These are phyloP conservation scores for Prionailurus viverrinus DNA, from an alignment of 2,113 vertebrate species.

Conservation along the genomic window DNA sequence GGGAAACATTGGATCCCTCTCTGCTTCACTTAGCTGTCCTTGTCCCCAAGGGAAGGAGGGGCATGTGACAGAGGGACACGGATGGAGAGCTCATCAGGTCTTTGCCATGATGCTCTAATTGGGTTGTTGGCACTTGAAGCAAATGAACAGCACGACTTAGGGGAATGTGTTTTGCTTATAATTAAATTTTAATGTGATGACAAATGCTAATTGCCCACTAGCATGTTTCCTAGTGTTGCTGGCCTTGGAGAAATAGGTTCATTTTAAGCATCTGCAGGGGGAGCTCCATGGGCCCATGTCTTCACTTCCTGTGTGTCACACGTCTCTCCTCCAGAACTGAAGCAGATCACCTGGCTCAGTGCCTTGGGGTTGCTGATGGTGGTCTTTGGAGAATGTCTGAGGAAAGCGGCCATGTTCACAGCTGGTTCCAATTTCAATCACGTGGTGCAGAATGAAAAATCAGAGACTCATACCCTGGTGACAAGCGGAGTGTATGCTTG, in stretches of 20 bases:
- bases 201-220: background rate
- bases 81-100: background rate
- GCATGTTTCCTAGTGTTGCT: background rate
- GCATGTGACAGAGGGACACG: background rate
- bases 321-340: conserved; percentile 90
- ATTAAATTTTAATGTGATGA: background rate
- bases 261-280: background rate
- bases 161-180: background rate
- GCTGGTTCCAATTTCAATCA: conserved; percentile 99
- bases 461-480: conserved; percentile 95
- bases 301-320: background rate
- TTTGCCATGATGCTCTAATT: background rate
- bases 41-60: background rate
- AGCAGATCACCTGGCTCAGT: conserved; percentile 96
- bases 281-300: fast-evolving
- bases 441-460: conserved; percentile 98
- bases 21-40: background rate
- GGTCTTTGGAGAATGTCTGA: conserved; percentile 94
- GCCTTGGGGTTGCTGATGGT: conserved; percentile 95
- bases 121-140: background rate
- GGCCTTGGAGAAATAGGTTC: background rate
- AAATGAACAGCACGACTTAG: background rate
- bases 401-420: conserved; percentile 97
- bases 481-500: conserved; percentile 95
- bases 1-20: background rate